Conservation (phyloP, 1,140 invertebrate species). For the Papilio polyxenes region DNA sequence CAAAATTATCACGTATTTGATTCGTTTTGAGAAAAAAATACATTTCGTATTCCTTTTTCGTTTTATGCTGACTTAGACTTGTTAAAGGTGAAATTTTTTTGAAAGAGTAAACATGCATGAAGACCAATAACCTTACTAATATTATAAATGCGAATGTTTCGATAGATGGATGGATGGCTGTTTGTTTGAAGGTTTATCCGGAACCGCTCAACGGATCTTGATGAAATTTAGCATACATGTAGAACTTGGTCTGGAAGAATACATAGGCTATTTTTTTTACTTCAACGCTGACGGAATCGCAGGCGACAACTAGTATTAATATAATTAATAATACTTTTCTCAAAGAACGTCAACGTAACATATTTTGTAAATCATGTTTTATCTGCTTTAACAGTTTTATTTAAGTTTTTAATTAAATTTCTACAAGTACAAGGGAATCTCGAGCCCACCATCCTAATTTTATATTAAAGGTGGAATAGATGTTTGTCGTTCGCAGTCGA, state of each 20-base stretch:
- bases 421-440: background rate
- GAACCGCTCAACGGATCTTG: too few relatives aligned
- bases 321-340: too few relatives aligned
- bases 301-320: too few relatives aligned
- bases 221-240: too few relatives aligned
- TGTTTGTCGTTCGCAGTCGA: conserved; percentile 35
- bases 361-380: background rate
- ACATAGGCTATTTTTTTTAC: too few relatives aligned
- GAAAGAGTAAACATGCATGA: background rate
- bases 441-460: conserved; percentile 5
- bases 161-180: too few relatives aligned
- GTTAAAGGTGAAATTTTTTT: background rate
- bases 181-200: too few relatives aligned
- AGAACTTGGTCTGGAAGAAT: too few relatives aligned
- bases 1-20: conserved; percentile 19
- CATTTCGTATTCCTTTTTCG: background rate
- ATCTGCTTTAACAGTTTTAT: background rate
- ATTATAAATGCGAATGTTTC: too few relatives aligned
- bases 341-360: background rate
- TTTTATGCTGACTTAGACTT: background rate
- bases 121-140: too few relatives aligned
- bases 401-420: conserved; percentile 14
- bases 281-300: too few relatives aligned
- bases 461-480: conserved; percentile 36
- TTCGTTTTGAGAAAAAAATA: conserved; percentile 1